Evolutionary conservation across 2,113 vertebrate genomes (phyloP).

Genomic region (Thymallus thymallus): DNA sequence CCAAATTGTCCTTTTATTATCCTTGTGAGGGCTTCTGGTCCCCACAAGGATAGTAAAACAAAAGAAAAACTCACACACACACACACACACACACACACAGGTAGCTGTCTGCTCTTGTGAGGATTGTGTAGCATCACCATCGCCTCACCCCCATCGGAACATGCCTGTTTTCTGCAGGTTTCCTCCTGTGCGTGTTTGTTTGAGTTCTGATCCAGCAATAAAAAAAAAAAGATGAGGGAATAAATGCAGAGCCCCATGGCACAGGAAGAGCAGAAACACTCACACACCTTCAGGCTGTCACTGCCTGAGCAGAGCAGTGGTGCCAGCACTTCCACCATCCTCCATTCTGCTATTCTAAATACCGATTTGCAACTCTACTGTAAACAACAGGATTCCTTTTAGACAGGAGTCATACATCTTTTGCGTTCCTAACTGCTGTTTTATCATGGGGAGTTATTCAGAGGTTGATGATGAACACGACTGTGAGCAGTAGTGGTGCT

Average conservation of each 20-base stretch:
- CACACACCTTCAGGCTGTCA: background rate
- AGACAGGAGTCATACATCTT: no score
- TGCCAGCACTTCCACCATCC: background rate
- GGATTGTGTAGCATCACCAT: background rate
- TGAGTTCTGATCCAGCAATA: slow-evolving; percentile 1
- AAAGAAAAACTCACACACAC: background rate
- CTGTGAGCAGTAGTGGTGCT: slow-evolving; percentile 10
- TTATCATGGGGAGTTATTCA: background rate
- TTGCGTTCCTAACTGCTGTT: background rate
- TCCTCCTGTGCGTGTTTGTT: background rate
- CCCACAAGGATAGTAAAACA: no score
- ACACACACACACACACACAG: background rate
- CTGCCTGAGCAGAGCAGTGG: background rate
- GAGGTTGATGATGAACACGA: slow-evolving; percentile 8
- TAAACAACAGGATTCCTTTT: no score
- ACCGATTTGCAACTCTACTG: no score
- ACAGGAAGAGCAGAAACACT: slow-evolving; percentile 3
- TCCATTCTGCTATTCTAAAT: background rate
- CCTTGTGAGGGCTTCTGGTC: no score
- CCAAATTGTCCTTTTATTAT: no score
- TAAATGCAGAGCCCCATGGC: background rate
- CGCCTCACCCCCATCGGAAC: background rate
- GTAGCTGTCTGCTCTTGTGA: background rate
- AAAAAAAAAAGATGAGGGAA: slow-evolving; percentile 5
- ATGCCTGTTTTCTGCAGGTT: background rate